Base-by-base conservation (phyloP, 2,113 vertebrate genomes). In the Brachyistius frenatus region DNA sequence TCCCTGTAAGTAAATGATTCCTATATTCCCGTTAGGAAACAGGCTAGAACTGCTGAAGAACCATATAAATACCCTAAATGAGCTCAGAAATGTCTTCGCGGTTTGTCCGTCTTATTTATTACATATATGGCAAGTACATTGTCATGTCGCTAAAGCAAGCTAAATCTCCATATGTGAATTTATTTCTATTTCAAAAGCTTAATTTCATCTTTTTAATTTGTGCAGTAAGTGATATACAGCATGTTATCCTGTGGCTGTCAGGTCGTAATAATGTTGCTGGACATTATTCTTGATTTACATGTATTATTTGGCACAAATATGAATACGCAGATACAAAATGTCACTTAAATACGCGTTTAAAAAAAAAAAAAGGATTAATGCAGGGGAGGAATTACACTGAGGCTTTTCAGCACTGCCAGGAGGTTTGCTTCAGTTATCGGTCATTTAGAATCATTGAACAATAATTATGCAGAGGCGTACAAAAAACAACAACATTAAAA, bases 121-220 rank as follows among this genome's bases (percentile, higher is more conserved):
- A 23, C 23, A 68, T 81, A n/a, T 67, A 83, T 78, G 76, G 10
- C 71, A 78, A 71, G 31, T 7, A 30, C 4, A 11, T 58, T 83
- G 60, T 78, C 70, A 76, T 57, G 50, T 66, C 67, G 78, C 47
- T 14, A 5, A 60, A 62, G 53, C 39, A 62, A 54, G 55, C 60
- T 36, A 58, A 66, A 36, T 46, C 16, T 52, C 60, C 13, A 44
- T 44, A 2, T 44, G 13, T 60, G 4, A 14, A 35, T 50, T 68
- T 57, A n/a, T 44, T 49, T 79, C n/a, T 65, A 35, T 6, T 68
- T 61, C 41, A 13, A 11, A n/a, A 37, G 37, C 50, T 80, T 32
- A 41, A 47, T 65, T 31, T 70, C 39, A 13, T 39, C 32, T 46
- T 23, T 66, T 62, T 61, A 52, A 63, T 30, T 14, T 62, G 47